Percentiles rank a stretch among this genome's conserved stretches.
These are phyloP conservation scores for Drosophila putrida DNA, from an alignment of 2,888 invertebrate species.

Conservation along the genomic window DNA sequence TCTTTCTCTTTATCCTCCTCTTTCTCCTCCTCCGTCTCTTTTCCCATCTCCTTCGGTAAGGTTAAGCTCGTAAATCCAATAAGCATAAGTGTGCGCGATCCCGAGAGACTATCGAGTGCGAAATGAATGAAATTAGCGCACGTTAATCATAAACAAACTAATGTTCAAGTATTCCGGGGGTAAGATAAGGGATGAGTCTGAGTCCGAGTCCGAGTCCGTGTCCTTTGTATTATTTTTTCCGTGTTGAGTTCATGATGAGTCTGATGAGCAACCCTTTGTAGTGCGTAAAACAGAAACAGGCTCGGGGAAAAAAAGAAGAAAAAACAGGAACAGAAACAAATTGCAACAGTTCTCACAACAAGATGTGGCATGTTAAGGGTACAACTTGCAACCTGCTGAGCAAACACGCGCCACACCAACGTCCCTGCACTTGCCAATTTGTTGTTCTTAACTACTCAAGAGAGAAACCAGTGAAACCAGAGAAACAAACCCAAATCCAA, in stretches of 20 bases:
- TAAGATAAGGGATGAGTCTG: background rate
- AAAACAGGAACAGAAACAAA: constrained; percentile 46
- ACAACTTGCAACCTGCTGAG: constrained; percentile 68
- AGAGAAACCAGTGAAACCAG: constrained; percentile 47
- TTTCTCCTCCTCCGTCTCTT: background rate
- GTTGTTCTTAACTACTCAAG: constrained; percentile 66
- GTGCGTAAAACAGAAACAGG: constrained; percentile 14
- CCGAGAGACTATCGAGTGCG: constrained; percentile 65
- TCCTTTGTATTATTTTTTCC: background rate
- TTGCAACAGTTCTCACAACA: constrained; percentile 76
- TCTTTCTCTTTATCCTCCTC: background rate
- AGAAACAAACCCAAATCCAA: constrained; percentile 13
- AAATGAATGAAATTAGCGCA: constrained; percentile 80
- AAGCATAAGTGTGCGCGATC: constrained; percentile 71
- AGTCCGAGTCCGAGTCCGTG: constrained; percentile 11
- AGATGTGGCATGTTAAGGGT: constrained; percentile 11
- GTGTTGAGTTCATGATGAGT: constrained; percentile 12
- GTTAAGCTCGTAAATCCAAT: constrained; percentile 65
- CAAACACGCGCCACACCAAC: constrained; percentile 58
- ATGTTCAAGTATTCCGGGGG: constrained; percentile 14
- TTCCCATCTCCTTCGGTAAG: background rate
- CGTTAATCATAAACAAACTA: constrained; percentile 81
- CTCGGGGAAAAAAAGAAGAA: background rate
- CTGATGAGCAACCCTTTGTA: constrained; percentile 61
- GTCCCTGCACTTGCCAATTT: constrained; percentile 76